A percentile compares a stretch with the other conserved stretches of the same genome.
phyloP scores from a whole-genome alignment of 2,888 invertebrate species.

The Priocnemis perturbator region DNA sequence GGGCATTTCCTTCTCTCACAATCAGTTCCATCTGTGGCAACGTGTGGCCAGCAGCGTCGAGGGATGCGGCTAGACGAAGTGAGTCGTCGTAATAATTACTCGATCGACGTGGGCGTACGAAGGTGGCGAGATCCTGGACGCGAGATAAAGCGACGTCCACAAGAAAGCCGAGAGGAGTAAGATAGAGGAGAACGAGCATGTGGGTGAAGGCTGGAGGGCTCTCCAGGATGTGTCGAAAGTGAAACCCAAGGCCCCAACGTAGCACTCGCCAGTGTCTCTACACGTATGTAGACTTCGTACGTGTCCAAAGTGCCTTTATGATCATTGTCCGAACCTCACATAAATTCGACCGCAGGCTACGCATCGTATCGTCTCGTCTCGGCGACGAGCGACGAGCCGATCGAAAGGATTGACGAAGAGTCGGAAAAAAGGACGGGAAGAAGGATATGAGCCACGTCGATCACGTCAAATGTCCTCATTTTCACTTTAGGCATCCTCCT shows the following conservation, averaged over 20 bases:
- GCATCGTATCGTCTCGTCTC: too few relatives aligned
- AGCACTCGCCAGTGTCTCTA: constrained; percentile 17
- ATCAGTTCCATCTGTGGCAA: too few relatives aligned
- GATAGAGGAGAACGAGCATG: constrained; percentile 68
- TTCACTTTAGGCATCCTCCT: too few relatives aligned
- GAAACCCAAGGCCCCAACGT: constrained; percentile 67
- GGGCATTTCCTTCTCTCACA: too few relatives aligned
- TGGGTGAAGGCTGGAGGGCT: constrained; percentile 73
- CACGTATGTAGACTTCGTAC: constrained; percentile 4
- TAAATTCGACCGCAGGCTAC: constrained; percentile 32
- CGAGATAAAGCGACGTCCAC: constrained; percentile 56
- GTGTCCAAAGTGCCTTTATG: constrained; percentile 15
- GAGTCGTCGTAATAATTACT: constrained; percentile 41
- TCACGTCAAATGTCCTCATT: too few relatives aligned
- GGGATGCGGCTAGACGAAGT: too few relatives aligned
- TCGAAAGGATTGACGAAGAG: too few relatives aligned
- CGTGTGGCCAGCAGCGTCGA: too few relatives aligned
- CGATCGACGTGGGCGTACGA: constrained; percentile 54
- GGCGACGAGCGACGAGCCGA: too few relatives aligned
- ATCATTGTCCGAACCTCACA: constrained; percentile 38
- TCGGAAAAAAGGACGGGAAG: too few relatives aligned
- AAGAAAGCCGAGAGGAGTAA: constrained; percentile 40
- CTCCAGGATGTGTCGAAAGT: constrained; percentile 74
- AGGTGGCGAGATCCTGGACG: constrained; percentile 62
- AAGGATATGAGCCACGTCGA: too few relatives aligned